Evolutionary conservation across 1,140 invertebrate genomes (phyloP).

Genomic region (Monochamus saltuarius): DNA sequence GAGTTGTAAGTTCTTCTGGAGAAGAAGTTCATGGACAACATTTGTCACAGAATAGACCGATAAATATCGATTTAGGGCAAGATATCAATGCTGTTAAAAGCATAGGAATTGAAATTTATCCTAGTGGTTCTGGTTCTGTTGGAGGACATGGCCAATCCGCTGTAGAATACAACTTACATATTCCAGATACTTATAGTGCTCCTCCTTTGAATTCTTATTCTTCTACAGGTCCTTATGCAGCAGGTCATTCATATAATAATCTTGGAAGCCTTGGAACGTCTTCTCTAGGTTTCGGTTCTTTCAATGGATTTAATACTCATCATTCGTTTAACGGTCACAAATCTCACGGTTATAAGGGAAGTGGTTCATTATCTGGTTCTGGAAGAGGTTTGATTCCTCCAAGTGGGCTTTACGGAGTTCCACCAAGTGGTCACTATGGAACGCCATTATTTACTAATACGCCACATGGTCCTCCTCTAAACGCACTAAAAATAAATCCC

Average conservation of each 20-base stretch:
- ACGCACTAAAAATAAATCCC: slow-evolving; percentile 39
- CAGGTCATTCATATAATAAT: slow-evolving; percentile 44
- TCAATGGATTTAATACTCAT: background rate
- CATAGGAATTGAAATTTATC: slow-evolving; percentile 54
- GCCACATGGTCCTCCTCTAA: slow-evolving; percentile 41
- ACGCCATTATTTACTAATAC: slow-evolving; percentile 54
- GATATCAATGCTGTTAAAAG: slow-evolving; percentile 53
- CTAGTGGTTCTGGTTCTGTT: slow-evolving; percentile 36
- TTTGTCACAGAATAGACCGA: slow-evolving; percentile 16
- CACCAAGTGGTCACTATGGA: slow-evolving; percentile 58
- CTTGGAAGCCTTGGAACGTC: slow-evolving; percentile 20
- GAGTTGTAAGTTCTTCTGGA: slow-evolving; percentile 43
- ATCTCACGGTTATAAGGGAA: slow-evolving; percentile 19
- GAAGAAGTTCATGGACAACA: slow-evolving; percentile 33
- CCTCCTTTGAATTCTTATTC: slow-evolving; percentile 56
- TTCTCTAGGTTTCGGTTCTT: background rate
- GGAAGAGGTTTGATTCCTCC: slow-evolving; percentile 57
- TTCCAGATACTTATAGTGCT: slow-evolving; percentile 54
- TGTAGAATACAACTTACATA: slow-evolving; percentile 11
- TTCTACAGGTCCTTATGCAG: slow-evolving; percentile 55
- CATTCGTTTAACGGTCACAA: slow-evolving; percentile 5
- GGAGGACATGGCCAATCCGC: slow-evolving; percentile 9
- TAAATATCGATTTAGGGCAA: slow-evolving; percentile 37
- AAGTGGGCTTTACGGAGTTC: slow-evolving; percentile 58
- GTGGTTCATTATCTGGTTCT: slow-evolving; percentile 34